Conservation (phyloP, 2,113 vertebrate species). For the Crotalus horridus region DNA sequence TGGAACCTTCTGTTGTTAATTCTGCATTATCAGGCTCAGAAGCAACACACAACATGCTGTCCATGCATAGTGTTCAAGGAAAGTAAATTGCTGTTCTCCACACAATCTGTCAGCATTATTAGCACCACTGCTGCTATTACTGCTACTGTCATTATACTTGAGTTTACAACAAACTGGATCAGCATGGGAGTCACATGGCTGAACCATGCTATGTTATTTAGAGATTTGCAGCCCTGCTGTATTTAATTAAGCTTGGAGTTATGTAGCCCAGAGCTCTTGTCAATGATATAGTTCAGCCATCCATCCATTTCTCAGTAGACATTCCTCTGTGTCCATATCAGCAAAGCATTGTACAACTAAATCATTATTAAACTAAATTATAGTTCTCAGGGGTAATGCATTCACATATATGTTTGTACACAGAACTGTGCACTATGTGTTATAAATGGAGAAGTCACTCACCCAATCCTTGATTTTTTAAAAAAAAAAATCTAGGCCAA, state of each 20-base stretch:
- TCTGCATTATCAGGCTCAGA: background rate
- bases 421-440: background rate
- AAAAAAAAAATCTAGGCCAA: too few relatives aligned
- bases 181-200: background rate
- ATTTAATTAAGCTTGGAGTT: background rate
- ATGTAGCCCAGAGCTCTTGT: background rate
- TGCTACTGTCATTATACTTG: background rate
- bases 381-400: background rate
- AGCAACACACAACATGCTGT: background rate
- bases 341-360: background rate
- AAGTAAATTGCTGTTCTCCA: background rate
- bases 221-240: background rate
- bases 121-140: background rate
- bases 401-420: background rate
- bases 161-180: background rate
- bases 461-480: background rate
- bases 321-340: background rate
- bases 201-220: background rate
- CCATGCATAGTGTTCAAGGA: background rate
- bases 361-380: background rate
- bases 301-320: background rate
- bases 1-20: background rate
- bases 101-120: background rate
- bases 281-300: background rate
- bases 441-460: too few relatives aligned